Conservation (phyloP, 2,113 vertebrate genomes). For the Pterocles burchelli region DNA sequence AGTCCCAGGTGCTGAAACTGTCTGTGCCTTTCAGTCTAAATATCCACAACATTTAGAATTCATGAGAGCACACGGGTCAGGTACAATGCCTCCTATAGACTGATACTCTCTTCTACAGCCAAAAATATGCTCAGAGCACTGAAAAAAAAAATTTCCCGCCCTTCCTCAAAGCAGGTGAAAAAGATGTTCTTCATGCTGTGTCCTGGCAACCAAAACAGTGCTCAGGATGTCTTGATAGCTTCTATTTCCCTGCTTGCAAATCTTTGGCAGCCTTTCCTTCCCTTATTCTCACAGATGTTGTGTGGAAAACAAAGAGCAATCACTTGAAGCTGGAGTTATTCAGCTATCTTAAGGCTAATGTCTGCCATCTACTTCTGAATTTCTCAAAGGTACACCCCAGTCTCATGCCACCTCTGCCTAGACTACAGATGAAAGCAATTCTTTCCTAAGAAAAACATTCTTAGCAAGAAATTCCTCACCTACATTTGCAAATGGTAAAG, state of each 20-base stretch:
- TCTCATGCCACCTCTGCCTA: background rate
- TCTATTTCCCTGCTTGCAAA: background rate
- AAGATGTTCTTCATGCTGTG: background rate
- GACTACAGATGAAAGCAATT: background rate
- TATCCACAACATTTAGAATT: background rate
- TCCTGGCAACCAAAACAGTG: background rate
- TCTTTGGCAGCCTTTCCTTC: background rate
- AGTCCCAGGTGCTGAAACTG: background rate
- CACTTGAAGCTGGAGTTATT: background rate
- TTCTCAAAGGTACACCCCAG: background rate
- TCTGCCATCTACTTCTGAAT: background rate
- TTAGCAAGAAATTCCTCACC: background rate
- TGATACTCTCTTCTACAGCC: background rate
- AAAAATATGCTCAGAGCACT: background rate
- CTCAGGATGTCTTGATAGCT: background rate
- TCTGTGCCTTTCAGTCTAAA: background rate
- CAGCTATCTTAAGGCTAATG: background rate
- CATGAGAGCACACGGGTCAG: background rate
- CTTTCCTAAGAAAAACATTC: background rate
- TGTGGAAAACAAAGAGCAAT: slow-evolving; percentile 28
- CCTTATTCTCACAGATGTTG: slow-evolving; percentile 17
- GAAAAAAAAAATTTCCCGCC: background rate
- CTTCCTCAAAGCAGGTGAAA: slow-evolving; percentile 9
- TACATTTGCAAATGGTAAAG: background rate
- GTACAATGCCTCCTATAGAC: background rate